Base-by-base conservation (phyloP, 1,140 invertebrate genomes). In the Drosophila arizonae region DNA sequence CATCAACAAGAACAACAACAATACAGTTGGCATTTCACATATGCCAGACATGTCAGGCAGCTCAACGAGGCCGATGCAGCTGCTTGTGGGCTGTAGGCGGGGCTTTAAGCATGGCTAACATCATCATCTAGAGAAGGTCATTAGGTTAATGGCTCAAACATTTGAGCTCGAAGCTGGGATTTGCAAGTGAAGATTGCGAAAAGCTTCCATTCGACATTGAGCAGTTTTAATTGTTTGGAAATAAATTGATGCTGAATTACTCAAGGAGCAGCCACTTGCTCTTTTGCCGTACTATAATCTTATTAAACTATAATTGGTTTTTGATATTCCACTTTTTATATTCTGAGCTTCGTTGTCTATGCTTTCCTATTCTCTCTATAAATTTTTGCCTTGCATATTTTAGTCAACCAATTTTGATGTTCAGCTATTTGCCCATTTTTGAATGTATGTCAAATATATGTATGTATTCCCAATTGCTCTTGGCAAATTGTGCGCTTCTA, bases 11-110 rank as follows among this genome's bases (percentile, higher is more conserved):
- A 33, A 33, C 6, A 33, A 6, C 9, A 33, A 62, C 63, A 36
- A 67, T 64, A 67, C 67, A 79, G 75, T 65, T 79, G 81, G 78
- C 75, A 81, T 85, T 85, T 76, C 75, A 82, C 81, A 86, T 85
- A 85, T 86, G 81, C 68, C 71, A 81, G 81, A 69, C 63, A 75
- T 84, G 81, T 77, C 65, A 84, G 81, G 62, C 46, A 45, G 58
- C 61, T 66, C 61, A 60, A 43, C 55, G 79, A 60, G 70, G 52
- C 75, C 64, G 54, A 65, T 70, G 57, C 17, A 65, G 26, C 39
- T 66, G 68, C 26, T 43, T 4, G 50, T 61, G 39, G 24, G 26
- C 36, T 11, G 55, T 28, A 28, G 26, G 36, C 24, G 50, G 50
- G n/a, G 60, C 64, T 24, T 60, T 45, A 30, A 30, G 28, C 28